Base-by-base conservation (phyloP, 2,888 invertebrate species). In the Epirrita christyi region DNA sequence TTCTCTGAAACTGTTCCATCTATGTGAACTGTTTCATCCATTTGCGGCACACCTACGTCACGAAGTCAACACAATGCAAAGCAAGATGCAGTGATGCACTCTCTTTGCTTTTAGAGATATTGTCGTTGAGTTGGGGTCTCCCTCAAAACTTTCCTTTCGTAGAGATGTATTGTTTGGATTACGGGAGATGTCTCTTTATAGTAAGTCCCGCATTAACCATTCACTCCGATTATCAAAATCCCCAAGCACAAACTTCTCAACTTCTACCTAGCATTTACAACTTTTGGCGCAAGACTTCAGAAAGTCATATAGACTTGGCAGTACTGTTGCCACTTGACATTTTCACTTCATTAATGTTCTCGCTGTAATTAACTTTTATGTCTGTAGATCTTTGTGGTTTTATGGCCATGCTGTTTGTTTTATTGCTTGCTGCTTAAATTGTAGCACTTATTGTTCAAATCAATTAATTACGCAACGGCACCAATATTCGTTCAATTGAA, bases 91-190 rank as follows among this genome's bases (percentile, higher is more conserved):
- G 69, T 72, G 75, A 75, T 76, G 79, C 75, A 79, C 76, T 75
- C 76, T 76, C 73, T 75, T 77, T 73, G 83, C 82, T 85, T 84
- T 86, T 76, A 85, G 71, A 78, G 75, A 79, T 78, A 85, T 83
- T 83, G 62, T 70, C 67, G 58, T 63, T 66, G 68, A 63, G 71
- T 63, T 66, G 68, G 63, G 71, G 73, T 68, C 63, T 66, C 61
- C 54, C 55, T 57, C 62, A 50, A 54, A 63, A 61, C 64, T 68
- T 66, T 66, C 52, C 66, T 67, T 55, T 64, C 62, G 59, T 64
- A 65, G 61, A 51, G 48, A 47, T 38, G 56, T 58, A 61, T 64
- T 62, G 62, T 61, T 47, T 42, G 28, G 13, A 38, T 38, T 28
- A 34, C 50, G 46, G 42, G 28, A 36, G 21, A 37, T 50, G 45